Evolutionary conservation across 2,113 vertebrate genomes (phyloP).

Genomic region (Damaliscus lunatus): DNA sequence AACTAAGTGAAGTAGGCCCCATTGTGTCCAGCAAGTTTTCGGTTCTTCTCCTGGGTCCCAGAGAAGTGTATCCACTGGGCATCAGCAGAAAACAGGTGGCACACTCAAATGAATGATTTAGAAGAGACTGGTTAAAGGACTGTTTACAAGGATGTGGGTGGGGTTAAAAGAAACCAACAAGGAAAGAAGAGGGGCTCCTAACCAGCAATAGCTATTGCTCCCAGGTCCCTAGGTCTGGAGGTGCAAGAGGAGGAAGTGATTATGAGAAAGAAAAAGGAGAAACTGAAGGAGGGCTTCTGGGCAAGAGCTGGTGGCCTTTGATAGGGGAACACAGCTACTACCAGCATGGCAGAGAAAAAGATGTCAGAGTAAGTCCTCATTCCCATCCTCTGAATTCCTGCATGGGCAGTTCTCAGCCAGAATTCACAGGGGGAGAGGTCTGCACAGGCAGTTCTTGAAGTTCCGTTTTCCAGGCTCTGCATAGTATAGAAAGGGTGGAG

Average conservation of each 20-base stretch:
- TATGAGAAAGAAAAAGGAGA: not conserved
- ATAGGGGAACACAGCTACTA: not conserved
- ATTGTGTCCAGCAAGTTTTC: not conserved
- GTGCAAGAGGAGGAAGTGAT: not conserved
- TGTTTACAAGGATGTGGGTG: not conserved
- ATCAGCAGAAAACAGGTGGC: not conserved
- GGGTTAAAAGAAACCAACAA: not conserved
- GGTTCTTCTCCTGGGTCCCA: not conserved
- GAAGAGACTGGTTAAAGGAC: not conserved
- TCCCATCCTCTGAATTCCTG: not conserved
- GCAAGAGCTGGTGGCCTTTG: not conserved
- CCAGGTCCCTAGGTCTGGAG: not conserved
- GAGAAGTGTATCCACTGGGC: not conserved
- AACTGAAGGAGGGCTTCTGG: not conserved
- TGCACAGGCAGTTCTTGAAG: not conserved
- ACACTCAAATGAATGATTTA: not conserved
- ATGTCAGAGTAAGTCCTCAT: not conserved
- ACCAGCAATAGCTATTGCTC: not conserved
- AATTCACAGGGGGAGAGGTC: not conserved
- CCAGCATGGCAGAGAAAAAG: not conserved
- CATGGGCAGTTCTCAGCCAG: not conserved
- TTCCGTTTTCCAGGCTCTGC: not conserved
- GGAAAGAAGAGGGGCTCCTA: not conserved
- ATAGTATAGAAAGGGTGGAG: not conserved
- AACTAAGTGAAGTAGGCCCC: not conserved